Base-by-base conservation (phyloP, 2,888 invertebrate genomes). In the Drosophila stalkeri region DNA sequence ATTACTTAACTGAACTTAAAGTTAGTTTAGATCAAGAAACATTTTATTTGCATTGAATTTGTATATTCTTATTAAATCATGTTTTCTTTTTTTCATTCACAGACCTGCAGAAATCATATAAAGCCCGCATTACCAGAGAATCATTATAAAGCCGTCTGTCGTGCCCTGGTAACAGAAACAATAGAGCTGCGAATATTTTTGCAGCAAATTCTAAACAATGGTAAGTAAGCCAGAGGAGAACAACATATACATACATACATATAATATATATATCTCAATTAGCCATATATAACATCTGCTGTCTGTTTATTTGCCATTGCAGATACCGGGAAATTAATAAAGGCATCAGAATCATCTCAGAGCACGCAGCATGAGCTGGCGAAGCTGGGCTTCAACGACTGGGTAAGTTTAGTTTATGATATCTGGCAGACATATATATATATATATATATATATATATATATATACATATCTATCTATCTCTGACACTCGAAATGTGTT, bases 111-210 rank as follows among this genome's bases (percentile, higher is more conserved):
- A 80, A 93, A 93, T 80, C 94, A 94, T 86, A 92, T 94, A 64
- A 93, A 92, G 80, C 91, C 93, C 77, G 92, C 93, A 78, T 90
- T 92, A 91, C 92, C 93, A 92, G 94, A 90, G 93, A 94, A 92
- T 83, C 94, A 89, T 93, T 99, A 98, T 94, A 96, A 96, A 91
- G 98, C 98, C 70, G 98, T 99, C 63, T 97, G 98, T 92, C 95
- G 98, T 72, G 98, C 98, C 68, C 95, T 98, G 82, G 97, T 98
- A 72, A 96, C 97, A 23, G 99, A 99, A 94, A 97, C 98, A 64
- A 94, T 97, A 74, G 98, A 99, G 94, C 94, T 99, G 87, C 96
- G 97, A 65, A 96, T 96, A 75, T 99, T 99, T 94, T 94, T 99
- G 83, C 96, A 97, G 90, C 96, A 96, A 93, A 97, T 99, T 56